A percentile compares a stretch with the other conserved stretches of the same genome.
phyloP scores from a whole-genome alignment of 2,888 invertebrate species.

The Drosophila lutescens region DNA sequence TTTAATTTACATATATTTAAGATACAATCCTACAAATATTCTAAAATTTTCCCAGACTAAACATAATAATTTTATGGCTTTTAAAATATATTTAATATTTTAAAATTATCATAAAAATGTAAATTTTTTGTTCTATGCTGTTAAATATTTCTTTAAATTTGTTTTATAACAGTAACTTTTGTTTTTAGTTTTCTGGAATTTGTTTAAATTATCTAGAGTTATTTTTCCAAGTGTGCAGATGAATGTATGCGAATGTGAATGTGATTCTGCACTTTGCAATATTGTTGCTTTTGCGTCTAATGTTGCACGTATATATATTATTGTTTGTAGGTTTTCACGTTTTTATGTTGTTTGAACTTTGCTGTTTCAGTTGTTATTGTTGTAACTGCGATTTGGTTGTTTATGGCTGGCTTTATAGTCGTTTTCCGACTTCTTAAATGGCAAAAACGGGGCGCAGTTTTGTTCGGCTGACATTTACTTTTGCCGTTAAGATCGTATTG shows the following conservation, averaged over 20 bases:
- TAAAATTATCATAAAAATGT: no score
- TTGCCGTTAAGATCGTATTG: constrained; percentile 47
- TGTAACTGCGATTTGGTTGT: constrained; percentile 8
- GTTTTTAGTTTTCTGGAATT: no score
- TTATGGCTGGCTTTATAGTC: constrained; percentile 30
- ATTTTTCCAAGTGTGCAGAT: constrained; percentile 1
- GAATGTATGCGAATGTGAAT: constrained; percentile 51
- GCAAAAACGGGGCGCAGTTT: constrained; percentile 51
- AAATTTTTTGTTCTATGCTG: no score
- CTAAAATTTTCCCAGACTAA: no score
- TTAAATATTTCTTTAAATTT: no score
- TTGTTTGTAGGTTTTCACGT: constrained; percentile 61
- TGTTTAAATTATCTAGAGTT: not conserved
- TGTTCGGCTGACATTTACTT: constrained; percentile 63
- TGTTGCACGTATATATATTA: constrained; percentile 25
- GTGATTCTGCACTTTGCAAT: constrained; percentile 39
- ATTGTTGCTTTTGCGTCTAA: constrained; percentile 53
- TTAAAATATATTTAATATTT: no score
- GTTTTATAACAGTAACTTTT: no score
- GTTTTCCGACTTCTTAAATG: constrained; percentile 57
- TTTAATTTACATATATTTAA: no score
- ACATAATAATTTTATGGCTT: no score
- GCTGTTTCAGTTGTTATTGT: constrained; percentile 41
- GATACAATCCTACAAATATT: no score
- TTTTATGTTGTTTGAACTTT: constrained; percentile 67